A percentile compares a stretch with the other conserved stretches of the same genome.
These are phyloP conservation scores for Brienomyrus brachyistius DNA, from an alignment of 2,113 vertebrate species.

Conservation along the genomic window DNA sequence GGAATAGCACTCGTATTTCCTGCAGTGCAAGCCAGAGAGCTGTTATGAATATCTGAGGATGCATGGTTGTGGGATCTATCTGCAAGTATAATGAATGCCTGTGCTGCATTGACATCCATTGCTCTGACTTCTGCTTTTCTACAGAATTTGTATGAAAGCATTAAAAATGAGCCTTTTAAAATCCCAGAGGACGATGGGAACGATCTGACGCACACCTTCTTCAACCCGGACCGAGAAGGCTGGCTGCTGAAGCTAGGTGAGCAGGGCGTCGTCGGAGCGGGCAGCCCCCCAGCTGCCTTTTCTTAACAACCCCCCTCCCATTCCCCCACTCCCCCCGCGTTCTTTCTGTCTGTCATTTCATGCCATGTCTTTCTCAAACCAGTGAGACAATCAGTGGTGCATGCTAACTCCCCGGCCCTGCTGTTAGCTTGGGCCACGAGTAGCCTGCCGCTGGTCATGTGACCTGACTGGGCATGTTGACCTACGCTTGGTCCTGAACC, in stretches of 20 bases:
- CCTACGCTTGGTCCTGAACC: background rate
- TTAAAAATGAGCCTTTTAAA: conserved; percentile 97
- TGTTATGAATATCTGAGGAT: background rate
- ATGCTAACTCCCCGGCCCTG: background rate
- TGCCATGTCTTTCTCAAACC: background rate
- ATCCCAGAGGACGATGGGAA: conserved; percentile 98
- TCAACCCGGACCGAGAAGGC: conserved; percentile 96
- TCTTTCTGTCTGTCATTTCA: background rate
- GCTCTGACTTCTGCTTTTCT: conserved; percentile 17
- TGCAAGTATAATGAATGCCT: background rate
- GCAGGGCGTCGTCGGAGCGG: conserved; percentile 33
- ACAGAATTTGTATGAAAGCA: conserved; percentile 98
- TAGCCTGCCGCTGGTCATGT: background rate
- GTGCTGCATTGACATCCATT: background rate
- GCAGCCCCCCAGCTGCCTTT: background rate
- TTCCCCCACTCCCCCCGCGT: background rate
- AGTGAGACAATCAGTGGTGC: background rate
- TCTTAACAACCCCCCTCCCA: background rate
- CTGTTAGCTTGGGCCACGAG: background rate
- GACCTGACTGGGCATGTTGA: background rate
- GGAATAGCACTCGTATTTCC: background rate
- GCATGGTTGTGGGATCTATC: background rate
- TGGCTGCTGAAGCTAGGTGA: conserved; percentile 98
- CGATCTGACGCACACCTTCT: conserved; percentile 96
- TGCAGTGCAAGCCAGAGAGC: background rate